These are phyloP conservation scores for Pseudorectes ferrugineus DNA, from an alignment of 2,113 vertebrate genomes.

Conservation along the genomic window DNA sequence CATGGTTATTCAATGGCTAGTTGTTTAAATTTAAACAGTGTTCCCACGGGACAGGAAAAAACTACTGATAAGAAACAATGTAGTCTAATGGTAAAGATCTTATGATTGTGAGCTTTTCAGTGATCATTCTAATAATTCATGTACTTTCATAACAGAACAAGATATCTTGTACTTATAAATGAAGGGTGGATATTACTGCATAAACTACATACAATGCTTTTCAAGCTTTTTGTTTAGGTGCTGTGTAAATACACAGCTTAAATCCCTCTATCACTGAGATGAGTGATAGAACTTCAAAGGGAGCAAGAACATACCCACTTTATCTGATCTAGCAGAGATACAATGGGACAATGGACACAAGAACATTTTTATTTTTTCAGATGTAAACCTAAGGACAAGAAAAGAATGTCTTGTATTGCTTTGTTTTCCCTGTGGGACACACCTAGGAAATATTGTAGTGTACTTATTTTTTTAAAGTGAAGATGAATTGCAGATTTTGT, in stretches of 20 bases:
- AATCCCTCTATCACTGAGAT: not conserved
- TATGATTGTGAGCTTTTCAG: slow-evolving; percentile 27
- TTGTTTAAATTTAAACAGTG: not conserved
- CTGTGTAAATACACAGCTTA: not conserved
- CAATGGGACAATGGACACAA: not conserved
- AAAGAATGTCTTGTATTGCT: not conserved
- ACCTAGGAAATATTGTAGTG: not conserved
- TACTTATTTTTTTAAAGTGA: not conserved
- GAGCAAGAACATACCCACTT: not conserved
- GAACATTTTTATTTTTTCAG: not conserved
- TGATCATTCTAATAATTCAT: not conserved
- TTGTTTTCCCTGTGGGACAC: not conserved
- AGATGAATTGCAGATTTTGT: not conserved
- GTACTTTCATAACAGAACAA: slow-evolving; percentile 16
- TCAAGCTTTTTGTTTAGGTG: slow-evolving; percentile 13
- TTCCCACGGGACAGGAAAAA: slow-evolving; percentile 51
- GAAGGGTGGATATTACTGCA: not conserved
- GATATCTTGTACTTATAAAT: slow-evolving; percentile 1
- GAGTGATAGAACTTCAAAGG: not conserved
- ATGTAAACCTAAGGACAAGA: not conserved
- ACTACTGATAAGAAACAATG: slow-evolving; percentile 35
- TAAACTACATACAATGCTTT: slow-evolving; percentile 1
- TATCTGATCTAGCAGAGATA: slow-evolving; percentile 3
- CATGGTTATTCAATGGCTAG: not conserved
- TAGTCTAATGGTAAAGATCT: not conserved